These are phyloP conservation scores for Columba janthina DNA, from an alignment of 2,113 vertebrate genomes.

Conservation along the genomic window DNA sequence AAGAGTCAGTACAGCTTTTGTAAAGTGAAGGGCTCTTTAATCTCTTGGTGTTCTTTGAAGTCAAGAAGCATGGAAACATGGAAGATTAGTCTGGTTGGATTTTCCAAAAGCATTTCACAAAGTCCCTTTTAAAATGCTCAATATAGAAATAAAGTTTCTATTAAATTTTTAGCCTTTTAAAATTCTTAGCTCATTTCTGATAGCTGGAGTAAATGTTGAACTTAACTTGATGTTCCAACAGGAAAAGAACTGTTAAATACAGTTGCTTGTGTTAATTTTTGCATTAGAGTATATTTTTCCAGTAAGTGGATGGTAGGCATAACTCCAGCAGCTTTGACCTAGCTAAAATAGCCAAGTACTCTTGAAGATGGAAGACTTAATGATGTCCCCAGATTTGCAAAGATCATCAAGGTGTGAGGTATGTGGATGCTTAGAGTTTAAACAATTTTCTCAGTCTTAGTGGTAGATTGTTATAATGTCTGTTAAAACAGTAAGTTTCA, in stretches of 20 bases:
- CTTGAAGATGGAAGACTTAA: background rate
- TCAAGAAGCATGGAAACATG: background rate
- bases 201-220: background rate
- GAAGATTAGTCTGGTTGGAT: background rate
- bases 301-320: background rate
- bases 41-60: background rate
- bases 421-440: background rate
- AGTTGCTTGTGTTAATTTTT: background rate
- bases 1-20: conserved; percentile 12
- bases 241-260: background rate
- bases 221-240: background rate
- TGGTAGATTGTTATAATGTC: background rate
- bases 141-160: background rate
- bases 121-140: background rate
- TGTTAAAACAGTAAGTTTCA: background rate
- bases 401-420: background rate
- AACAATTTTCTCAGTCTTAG: background rate
- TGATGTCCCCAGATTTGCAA: background rate
- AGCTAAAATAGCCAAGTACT: background rate
- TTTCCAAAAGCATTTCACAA: background rate
- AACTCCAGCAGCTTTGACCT: background rate
- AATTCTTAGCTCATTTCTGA: background rate
- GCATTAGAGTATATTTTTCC: background rate
- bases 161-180: background rate
- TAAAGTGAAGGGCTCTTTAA: background rate